Evolutionary conservation across 2,797 vertebrate species (phyloP).

Genomic region (Pteropus rufus): DNA sequence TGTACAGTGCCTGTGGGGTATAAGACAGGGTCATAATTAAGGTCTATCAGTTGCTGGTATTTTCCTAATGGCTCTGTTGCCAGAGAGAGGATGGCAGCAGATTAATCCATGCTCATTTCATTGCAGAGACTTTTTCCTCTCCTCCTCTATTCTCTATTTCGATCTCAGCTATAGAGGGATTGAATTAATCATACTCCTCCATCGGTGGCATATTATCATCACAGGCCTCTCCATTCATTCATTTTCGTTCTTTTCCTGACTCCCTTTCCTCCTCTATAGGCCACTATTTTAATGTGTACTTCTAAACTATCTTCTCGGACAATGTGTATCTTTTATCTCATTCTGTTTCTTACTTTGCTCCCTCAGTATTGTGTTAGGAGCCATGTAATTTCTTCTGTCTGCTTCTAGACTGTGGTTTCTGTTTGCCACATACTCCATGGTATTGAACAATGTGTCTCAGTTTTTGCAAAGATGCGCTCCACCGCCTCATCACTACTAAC

Average conservation of each 20-base stretch:
- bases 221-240: neutral
- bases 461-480: neutral
- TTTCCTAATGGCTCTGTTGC: conserved; percentile 3
- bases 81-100: neutral
- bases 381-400: neutral
- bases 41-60: neutral
- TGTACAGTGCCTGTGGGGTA: neutral
- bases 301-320: neutral
- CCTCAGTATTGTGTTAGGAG: neutral
- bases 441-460: neutral
- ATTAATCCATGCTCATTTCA: neutral
- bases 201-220: neutral
- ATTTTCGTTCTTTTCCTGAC: neutral
- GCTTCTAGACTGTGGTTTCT: neutral
- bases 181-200: neutral
- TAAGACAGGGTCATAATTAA: neutral
- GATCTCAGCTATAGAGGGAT: neutral
- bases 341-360: neutral
- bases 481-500: neutral
- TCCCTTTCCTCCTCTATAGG: neutral
- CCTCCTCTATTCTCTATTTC: neutral
- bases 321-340: neutral
- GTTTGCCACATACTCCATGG: neutral
- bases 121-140: neutral
- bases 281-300: neutral